A percentile compares a stretch with the other conserved stretches of the same genome.
These are phyloP conservation scores for Diogma glabrata DNA, from an alignment of 2,888 invertebrate genomes.

Conservation along the genomic window DNA sequence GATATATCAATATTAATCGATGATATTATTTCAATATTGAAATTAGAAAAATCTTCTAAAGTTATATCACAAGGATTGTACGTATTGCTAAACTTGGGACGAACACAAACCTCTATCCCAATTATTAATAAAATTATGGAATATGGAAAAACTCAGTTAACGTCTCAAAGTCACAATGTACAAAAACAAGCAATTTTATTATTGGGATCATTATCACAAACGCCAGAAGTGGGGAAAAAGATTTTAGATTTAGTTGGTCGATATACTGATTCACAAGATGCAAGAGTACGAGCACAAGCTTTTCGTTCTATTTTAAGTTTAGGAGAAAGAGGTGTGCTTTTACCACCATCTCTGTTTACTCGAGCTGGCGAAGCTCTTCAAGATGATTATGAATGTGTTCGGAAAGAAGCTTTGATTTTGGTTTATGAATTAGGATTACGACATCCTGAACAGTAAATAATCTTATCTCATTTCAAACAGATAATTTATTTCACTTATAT, in stretches of 20 bases:
- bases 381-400: constrained; percentile 90
- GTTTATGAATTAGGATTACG: constrained; percentile 76
- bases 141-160: constrained; percentile 31
- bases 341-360: constrained; percentile 56
- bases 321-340: constrained; percentile 66
- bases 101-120: constrained; percentile 24
- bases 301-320: constrained; percentile 75
- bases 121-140: constrained; percentile 31
- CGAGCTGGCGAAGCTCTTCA: constrained; percentile 60
- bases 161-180: constrained; percentile 32
- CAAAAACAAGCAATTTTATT: constrained; percentile 33
- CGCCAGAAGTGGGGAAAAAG: constrained; percentile 45
- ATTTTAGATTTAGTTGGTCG: constrained; percentile 65
- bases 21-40: constrained; percentile 30
- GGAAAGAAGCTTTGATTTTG: constrained; percentile 73
- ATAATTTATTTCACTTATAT: constrained; percentile 9
- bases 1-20: constrained; percentile 26
- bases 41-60: constrained; percentile 32
- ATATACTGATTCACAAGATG: constrained; percentile 79
- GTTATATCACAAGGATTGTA: constrained; percentile 34
- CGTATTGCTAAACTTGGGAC: constrained; percentile 32
- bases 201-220: constrained; percentile 29
- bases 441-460: constrained; percentile 78
- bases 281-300: constrained; percentile 80
- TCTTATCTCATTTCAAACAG: too few species aligned